Evolutionary conservation across 2,888 invertebrate genomes (phyloP), one percentile per base, ranked within the genome.

Genomic region (Hemicrepidius hirtus): DNA sequence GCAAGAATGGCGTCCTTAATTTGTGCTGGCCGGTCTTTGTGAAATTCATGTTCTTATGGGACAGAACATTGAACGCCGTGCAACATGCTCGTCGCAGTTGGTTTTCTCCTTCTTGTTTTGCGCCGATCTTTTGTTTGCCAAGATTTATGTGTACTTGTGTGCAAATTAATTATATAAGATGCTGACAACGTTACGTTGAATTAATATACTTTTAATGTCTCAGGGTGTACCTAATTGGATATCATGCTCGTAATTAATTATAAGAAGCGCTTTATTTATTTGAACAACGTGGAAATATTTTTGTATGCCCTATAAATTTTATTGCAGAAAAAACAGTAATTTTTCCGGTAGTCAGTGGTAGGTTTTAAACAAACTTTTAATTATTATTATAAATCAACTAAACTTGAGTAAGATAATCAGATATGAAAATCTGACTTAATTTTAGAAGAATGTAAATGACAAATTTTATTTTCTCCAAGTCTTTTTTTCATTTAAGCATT

Each of bases 91-190:
- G 62, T 68, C 71, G 74, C 64, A 37, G 67, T 67, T 53, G 50
- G n/a, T 67, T 59, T 65, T 75, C 70, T 49, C 74, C 67, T 76
- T 73, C 65, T 57, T 57, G 57, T 74, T 68, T 75, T 74, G 64
- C 71, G 65, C 73, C 71, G 68, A 64, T 71, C 76, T 78, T 76
- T 74, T 76, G 75, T 77, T 76, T 76, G 68, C 60, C 13, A 72
- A 78, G 78, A 80, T 80, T 80, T 80, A 80, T 80, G 77, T 71
- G 70, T 71, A 71, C 77, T 77, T 79, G 78, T 79, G 77, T 80
- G 80, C 77, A 79, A 80, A 79, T 80, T 80, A 80, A 80, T 80
- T 80, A 79, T 78, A 75, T 57, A 77, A 79, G 76, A 73, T 75
- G 63, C 78, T 74, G 76, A 76, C 77, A 75, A 75, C 68, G 75